A percentile compares a stretch with the other conserved stretches of the same genome.
Evolutionary conservation across 2,888 invertebrate genomes (phyloP).

Genomic region (Portevinia maculata): DNA sequence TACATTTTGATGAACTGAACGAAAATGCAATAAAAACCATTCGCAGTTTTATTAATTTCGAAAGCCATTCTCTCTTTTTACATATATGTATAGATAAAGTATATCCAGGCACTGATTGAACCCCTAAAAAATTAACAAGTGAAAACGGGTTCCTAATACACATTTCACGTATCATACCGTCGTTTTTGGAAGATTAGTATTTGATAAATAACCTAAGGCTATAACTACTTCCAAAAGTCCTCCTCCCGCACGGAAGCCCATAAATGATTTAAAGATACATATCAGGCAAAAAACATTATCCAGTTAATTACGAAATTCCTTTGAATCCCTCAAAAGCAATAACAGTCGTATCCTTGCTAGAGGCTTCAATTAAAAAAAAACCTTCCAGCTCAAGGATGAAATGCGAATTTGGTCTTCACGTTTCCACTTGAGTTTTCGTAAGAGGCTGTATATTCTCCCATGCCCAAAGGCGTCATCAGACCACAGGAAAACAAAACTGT

Average conservation of each 20-base stretch:
- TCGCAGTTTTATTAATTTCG: too few relatives aligned
- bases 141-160: not conserved
- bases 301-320: slow-evolving; percentile 62
- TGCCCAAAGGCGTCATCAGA: slow-evolving; percentile 51
- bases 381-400: slow-evolving; percentile 34
- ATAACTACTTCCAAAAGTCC: slow-evolving; percentile 1
- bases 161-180: not conserved
- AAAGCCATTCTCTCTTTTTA: too few relatives aligned
- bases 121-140: not conserved
- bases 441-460: slow-evolving; percentile 25
- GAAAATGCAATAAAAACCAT: too few relatives aligned
- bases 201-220: slow-evolving; percentile 27
- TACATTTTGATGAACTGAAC: too few relatives aligned
- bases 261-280: slow-evolving; percentile 25
- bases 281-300: slow-evolving; percentile 7
- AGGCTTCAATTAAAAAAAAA: slow-evolving; percentile 65
- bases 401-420: slow-evolving; percentile 20
- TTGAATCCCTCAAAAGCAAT: slow-evolving; percentile 44
- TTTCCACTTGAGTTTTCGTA: slow-evolving; percentile 17
- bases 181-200: not conserved
- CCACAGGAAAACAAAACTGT: slow-evolving; percentile 7
- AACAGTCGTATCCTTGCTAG: slow-evolving; percentile 50
- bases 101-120: not conserved
- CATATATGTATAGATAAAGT: not conserved
- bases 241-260: slow-evolving; percentile 19